Base-by-base conservation (phyloP, 2,888 invertebrate genomes). In the Electrophaes corylata region DNA sequence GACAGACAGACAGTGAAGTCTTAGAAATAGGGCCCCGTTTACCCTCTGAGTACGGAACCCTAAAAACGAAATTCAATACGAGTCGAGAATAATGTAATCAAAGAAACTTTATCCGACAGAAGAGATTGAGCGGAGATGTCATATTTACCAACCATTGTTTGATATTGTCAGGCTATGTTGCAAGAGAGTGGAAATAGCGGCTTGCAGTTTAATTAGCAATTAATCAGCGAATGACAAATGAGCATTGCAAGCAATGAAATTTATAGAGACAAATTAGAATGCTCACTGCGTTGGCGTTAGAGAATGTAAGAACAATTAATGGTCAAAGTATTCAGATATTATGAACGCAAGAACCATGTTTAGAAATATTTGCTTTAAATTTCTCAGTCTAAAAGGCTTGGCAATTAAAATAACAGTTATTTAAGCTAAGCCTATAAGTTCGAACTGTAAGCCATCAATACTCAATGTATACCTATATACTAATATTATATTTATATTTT, bases 101-200 rank as follows among this genome's bases (percentile, higher is more conserved):
- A 4, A n/a, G n/a, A 31, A 3, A 31, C 11, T 8, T 1, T 16
- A 8, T 16, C 10, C 16, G 16, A 16, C 8, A 16, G 16, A 2
- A 69, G 70, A 77, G 76, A 78, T 71, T 62, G 69, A 62, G 76
- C 76, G 76, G 76, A 78, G 78, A 71, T 72, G 70, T 70, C 67
- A 70, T 79, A 79, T 82, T 81, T 80, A 80, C 78, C 74, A 73
- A 64, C 76, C 70, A 81, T 83, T 84, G 82, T 81, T 71, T 63
- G 39, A 19, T 52, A 57, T 43, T 54, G 53, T 47, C 53, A 47
- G 54, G 35, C 53, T 60, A 31, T 65, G 55, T 56, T 45, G 62
- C 60, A 66, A 66, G 41, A 50, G 47, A 47, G 46, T 50, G 43
- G 55, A 63, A 56, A 56, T 60, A 64, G 58, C 57, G 43, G 48